Evolutionary conservation across 2,888 invertebrate species (phyloP).

Genomic region (Polia nebulosa): DNA sequence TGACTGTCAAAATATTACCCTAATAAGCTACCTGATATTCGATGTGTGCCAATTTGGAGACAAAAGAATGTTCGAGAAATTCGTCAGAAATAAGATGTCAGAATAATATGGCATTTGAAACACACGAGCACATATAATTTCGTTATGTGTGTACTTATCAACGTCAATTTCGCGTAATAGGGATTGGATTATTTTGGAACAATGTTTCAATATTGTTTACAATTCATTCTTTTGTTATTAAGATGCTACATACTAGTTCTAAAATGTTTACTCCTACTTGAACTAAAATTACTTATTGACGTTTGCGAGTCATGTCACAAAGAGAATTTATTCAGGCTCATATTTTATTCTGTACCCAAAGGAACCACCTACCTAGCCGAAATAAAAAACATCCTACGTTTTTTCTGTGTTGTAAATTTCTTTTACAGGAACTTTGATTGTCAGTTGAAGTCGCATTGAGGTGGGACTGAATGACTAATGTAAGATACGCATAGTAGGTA

Average conservation of each 20-base stretch:
- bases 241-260: conserved; percentile 5
- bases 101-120: conserved; percentile 44
- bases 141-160: conserved; percentile 35
- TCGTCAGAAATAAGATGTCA: conserved; percentile 40
- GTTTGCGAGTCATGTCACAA: conserved; percentile 44
- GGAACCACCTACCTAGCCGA: conserved; percentile 39
- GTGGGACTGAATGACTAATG: conserved; percentile 14
- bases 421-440: conserved; percentile 37
- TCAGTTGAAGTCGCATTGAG: conserved; percentile 27
- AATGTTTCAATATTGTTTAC: conserved; percentile 7
- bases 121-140: conserved; percentile 38
- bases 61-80: conserved; percentile 46
- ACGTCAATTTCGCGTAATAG: conserved; percentile 35
- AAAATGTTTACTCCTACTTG: conserved; percentile 25
- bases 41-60: conserved; percentile 53
- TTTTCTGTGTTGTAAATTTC: conserved; percentile 37
- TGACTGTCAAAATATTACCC: conserved; percentile 59
- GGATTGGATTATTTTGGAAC: conserved; percentile 16
- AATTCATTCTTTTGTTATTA: neutral
- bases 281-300: conserved; percentile 47
- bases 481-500: neutral
- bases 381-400: conserved; percentile 41
- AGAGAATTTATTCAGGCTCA: conserved; percentile 58
- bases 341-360: conserved; percentile 61
- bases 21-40: conserved; percentile 55